A percentile compares a stretch with the other conserved stretches of the same genome.
Conservation (phyloP, 2,888 invertebrate genomes). For the Maniola hyperantus region DNA sequence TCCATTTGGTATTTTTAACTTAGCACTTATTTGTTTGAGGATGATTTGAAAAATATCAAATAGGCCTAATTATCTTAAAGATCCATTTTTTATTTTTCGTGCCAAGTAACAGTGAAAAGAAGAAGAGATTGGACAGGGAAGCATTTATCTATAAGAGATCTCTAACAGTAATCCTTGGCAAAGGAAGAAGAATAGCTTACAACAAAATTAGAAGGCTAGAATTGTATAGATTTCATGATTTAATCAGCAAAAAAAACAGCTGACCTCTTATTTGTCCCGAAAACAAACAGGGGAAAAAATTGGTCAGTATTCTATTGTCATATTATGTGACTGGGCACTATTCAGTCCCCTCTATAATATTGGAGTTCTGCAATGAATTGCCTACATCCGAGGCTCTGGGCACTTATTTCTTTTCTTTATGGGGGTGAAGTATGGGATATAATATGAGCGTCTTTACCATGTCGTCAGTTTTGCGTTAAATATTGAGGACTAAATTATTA, state of each 20-base stretch:
- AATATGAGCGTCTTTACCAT: not conserved
- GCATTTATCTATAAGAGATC: too few relatives aligned
- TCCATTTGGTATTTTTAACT: too few relatives aligned
- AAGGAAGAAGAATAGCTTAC: too few relatives aligned
- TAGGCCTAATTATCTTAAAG: too few relatives aligned
- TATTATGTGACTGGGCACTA: slow-evolving; percentile 30
- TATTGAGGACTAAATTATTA: too few relatives aligned
- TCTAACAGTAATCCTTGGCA: too few relatives aligned
- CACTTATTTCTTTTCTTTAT: slow-evolving; percentile 38
- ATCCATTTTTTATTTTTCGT: too few relatives aligned
- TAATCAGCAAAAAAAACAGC: slow-evolving; percentile 1
- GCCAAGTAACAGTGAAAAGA: too few relatives aligned
- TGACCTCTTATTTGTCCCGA: slow-evolving; percentile 8
- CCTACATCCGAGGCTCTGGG: slow-evolving; percentile 54
- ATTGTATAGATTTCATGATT: not conserved
- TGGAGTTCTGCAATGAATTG: slow-evolving; percentile 55
- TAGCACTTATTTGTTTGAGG: too few relatives aligned
- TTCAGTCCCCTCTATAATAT: slow-evolving; percentile 38
- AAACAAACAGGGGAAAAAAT: slow-evolving; percentile 44
- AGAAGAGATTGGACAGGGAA: too few relatives aligned
- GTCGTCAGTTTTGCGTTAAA: not conserved
- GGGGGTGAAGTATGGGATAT: slow-evolving; percentile 11
- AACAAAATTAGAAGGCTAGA: too few relatives aligned
- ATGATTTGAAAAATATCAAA: too few relatives aligned
- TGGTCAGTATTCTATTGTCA: slow-evolving; percentile 28